These are phyloP conservation scores for Papilio gigon DNA, from an alignment of 2,888 invertebrate species.

Conservation along the genomic window DNA sequence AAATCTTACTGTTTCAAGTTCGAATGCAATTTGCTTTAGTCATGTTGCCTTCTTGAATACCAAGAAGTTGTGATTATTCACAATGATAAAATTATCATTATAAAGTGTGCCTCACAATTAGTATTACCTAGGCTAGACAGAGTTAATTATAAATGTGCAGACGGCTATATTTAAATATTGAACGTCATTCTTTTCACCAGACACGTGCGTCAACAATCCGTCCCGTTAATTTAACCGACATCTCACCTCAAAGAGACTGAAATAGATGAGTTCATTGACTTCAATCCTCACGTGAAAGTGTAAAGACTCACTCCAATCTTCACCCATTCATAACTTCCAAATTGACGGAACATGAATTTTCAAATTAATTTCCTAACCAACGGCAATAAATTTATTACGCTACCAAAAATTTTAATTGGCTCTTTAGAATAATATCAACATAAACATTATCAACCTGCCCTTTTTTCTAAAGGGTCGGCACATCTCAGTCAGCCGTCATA, in stretches of 20 bases:
- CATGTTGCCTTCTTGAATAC: too few species aligned
- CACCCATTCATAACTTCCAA: conserved; percentile 25
- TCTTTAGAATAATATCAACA: too few species aligned
- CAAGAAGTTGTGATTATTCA: too few species aligned
- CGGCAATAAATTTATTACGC: neutral
- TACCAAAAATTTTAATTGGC: neutral
- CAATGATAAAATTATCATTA: too few species aligned
- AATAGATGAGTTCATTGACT: conserved; percentile 63
- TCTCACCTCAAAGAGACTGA: conserved; percentile 59
- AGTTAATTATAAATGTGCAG: neutral
- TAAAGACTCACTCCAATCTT: conserved; percentile 5
- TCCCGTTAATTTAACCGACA: conserved; percentile 50
- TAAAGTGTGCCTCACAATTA: neutral
- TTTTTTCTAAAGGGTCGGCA: too few species aligned
- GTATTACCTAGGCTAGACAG: neutral
- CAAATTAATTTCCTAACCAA: neutral
- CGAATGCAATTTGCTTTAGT: too few species aligned
- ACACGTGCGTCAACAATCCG: conserved; percentile 54
- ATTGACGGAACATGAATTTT: conserved; percentile 1
- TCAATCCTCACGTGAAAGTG: conserved; percentile 30
- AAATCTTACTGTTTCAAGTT: too few species aligned
- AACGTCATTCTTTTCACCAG: conserved; percentile 37
- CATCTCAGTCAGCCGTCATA: too few species aligned
- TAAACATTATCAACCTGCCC: too few species aligned
- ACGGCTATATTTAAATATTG: conserved; percentile 10